Percentiles rank a stretch among this genome's conserved stretches.
These are phyloP conservation scores for Pantala flavescens DNA, from an alignment of 1,140 invertebrate genomes.

Conservation along the genomic window DNA sequence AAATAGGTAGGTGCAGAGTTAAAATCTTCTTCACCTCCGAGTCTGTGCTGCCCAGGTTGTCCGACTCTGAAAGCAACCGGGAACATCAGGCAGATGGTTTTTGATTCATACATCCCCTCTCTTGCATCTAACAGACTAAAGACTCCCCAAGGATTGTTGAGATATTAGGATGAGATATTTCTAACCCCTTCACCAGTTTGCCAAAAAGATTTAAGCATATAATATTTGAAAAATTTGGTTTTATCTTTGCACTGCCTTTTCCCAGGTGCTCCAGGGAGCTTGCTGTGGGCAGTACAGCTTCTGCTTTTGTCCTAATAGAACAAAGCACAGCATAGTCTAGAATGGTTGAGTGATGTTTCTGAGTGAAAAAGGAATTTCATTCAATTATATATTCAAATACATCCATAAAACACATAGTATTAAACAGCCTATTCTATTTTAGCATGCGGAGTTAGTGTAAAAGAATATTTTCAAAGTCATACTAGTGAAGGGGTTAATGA, in stretches of 20 bases:
- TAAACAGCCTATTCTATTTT: no score
- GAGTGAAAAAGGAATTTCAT: background rate
- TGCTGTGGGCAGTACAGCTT: background rate
- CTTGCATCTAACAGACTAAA: background rate
- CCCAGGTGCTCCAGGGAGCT: conserved; percentile 5
- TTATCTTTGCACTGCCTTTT: background rate
- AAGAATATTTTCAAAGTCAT: background rate
- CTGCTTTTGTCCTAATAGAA: background rate
- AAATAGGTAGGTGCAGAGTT: conserved; percentile 77
- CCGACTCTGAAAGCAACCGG: conserved; percentile 55
- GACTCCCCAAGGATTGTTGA: background rate
- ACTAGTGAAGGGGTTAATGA: conserved; percentile 5
- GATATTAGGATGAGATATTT: background rate
- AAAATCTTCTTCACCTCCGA: conserved; percentile 79
- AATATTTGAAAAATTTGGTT: background rate
- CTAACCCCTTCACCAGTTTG: background rate
- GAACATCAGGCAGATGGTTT: background rate
- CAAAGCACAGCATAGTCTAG: background rate
- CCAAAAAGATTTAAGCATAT: background rate
- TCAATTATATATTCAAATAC: background rate
- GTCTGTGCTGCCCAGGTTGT: conserved; percentile 75
- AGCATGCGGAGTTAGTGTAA: background rate
- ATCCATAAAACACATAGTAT: no score
- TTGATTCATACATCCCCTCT: background rate
- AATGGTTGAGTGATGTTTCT: background rate